A percentile compares a stretch with the other conserved stretches of the same genome.
These are phyloP conservation scores for Dynastes tityus DNA, from an alignment of 2,888 invertebrate species.

Conservation along the genomic window DNA sequence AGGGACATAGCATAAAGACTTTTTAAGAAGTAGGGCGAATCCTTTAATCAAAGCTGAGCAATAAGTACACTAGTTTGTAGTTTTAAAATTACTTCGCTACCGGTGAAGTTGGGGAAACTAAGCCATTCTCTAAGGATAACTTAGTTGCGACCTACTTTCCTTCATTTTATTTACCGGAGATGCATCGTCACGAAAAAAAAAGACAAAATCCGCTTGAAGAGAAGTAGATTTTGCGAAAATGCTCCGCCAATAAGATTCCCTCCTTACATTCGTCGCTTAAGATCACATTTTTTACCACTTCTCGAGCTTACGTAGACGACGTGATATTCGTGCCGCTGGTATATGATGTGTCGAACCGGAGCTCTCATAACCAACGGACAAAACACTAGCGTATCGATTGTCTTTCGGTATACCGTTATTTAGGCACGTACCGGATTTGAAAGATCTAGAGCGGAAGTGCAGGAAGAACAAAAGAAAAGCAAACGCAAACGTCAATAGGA, in stretches of 20 bases:
- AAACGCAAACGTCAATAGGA: conserved; percentile 41
- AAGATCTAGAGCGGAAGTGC: conserved; percentile 28
- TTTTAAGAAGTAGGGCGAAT: no score
- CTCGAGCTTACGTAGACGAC: background rate
- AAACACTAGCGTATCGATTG: conserved; percentile 18
- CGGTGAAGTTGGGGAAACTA: no score
- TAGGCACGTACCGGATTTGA: conserved; percentile 41
- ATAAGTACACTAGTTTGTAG: no score
- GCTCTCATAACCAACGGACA: conserved; percentile 2
- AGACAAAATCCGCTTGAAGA: background rate
- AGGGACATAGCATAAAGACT: no score
- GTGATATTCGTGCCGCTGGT: conserved; percentile 11
- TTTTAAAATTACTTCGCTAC: no score
- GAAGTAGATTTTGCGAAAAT: background rate
- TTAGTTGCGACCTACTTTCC: background rate
- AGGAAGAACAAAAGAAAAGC: conserved; percentile 34
- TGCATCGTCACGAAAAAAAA: background rate
- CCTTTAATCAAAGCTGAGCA: no score
- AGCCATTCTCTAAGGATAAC: background rate
- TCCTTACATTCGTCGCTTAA: conserved; percentile 16
- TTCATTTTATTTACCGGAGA: conserved; percentile 1
- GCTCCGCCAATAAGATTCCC: conserved; percentile 25
- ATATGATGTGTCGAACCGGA: background rate
- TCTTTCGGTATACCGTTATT: conserved; percentile 15
- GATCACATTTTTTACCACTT: conserved; percentile 12